These are phyloP conservation scores for Bryconaethiops microstoma DNA, from an alignment of 2,797 vertebrate species.

Conservation along the genomic window DNA sequence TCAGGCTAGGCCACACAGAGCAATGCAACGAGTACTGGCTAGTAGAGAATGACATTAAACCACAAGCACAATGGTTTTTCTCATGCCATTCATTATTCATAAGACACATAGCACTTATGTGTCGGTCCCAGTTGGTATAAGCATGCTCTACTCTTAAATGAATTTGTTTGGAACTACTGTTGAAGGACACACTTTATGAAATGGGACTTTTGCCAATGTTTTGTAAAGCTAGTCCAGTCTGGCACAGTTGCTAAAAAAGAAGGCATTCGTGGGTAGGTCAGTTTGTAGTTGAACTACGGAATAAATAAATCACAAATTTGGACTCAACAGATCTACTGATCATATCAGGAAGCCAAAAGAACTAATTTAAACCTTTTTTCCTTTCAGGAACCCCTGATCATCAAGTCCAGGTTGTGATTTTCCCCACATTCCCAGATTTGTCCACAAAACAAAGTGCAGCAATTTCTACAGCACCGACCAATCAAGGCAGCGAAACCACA, in stretches of 20 bases:
- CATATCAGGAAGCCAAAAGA: not conserved
- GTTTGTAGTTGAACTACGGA: not conserved
- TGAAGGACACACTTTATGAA: not conserved
- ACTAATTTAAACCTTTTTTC: not conserved
- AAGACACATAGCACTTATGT: not conserved
- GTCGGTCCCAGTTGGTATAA: no score
- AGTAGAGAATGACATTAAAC: not conserved
- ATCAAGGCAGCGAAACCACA: not conserved
- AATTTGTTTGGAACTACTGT: no score
- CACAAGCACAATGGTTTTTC: not conserved
- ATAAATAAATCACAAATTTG: not conserved
- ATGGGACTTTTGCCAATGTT: not conserved
- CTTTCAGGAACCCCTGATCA: not conserved
- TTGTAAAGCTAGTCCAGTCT: not conserved
- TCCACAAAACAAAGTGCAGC: not conserved
- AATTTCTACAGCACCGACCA: not conserved
- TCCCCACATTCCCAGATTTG: not conserved
- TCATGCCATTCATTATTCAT: not conserved
- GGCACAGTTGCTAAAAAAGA: not conserved
- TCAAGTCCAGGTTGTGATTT: not conserved
- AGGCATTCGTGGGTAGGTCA: not conserved
- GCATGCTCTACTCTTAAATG: no score
- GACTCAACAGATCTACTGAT: not conserved
- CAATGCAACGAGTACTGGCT: not conserved
- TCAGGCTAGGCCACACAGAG: not conserved